Evolutionary conservation across 2,888 invertebrate genomes (phyloP).

Genomic region (Petrophora chlorosata): DNA sequence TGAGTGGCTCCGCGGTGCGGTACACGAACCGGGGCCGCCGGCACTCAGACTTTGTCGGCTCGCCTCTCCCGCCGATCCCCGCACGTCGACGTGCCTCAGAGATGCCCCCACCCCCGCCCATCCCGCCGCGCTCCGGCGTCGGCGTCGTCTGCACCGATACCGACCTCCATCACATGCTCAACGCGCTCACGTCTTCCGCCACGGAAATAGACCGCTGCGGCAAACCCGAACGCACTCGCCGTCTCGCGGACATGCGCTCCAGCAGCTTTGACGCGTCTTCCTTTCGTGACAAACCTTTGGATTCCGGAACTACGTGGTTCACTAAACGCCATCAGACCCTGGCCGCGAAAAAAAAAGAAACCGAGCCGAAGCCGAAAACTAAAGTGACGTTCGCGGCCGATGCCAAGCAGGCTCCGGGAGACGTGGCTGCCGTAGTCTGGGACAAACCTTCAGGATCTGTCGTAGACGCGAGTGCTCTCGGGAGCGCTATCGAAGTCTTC

Average conservation of each 20-base stretch:
- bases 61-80: slow-evolving; percentile 85
- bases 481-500: slow-evolving; percentile 93
- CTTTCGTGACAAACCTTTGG: slow-evolving; percentile 77
- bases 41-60: slow-evolving; percentile 88
- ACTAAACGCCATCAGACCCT: slow-evolving; percentile 90
- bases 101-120: slow-evolving; percentile 84
- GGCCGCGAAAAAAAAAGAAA: slow-evolving; percentile 85
- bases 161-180: slow-evolving; percentile 90
- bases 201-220: slow-evolving; percentile 90
- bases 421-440: slow-evolving; percentile 87
- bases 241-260: slow-evolving; percentile 88
- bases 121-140: slow-evolving; percentile 76
- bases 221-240: slow-evolving; percentile 82
- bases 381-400: slow-evolving; percentile 86
- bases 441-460: slow-evolving; percentile 90
- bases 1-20: slow-evolving; percentile 80
- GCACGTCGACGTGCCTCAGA: slow-evolving; percentile 88
- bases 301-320: slow-evolving; percentile 88
- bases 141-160: slow-evolving; percentile 93
- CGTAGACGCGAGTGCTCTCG: slow-evolving; percentile 91
- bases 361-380: slow-evolving; percentile 72
- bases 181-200: slow-evolving; percentile 91
- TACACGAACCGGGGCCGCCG: slow-evolving; percentile 86
- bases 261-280: slow-evolving; percentile 94
- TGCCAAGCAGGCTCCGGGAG: slow-evolving; percentile 82